phyloP scores from a whole-genome alignment of 1,140 invertebrate genomes.

The Polyergus mexicanus region DNA sequence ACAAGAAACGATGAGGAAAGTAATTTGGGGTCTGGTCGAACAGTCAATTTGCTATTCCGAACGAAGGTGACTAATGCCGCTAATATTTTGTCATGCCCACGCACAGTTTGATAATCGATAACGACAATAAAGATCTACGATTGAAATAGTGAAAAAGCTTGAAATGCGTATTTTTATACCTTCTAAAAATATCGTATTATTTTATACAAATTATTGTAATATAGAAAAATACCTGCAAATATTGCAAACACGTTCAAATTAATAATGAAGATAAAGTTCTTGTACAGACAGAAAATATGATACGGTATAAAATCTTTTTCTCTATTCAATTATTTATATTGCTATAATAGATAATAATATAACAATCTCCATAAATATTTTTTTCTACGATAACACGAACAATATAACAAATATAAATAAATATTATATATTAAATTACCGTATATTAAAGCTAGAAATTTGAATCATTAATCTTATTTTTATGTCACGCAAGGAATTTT shows the following conservation, averaged over 20 bases:
- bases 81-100: conserved; percentile 1
- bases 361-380: not conserved
- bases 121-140: not conserved
- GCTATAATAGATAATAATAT: not conserved
- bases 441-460: not conserved
- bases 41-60: conserved; percentile 23
- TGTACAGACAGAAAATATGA: not conserved
- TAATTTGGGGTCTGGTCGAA: conserved; percentile 50
- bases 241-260: not conserved
- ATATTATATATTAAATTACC: not conserved
- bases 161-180: not conserved
- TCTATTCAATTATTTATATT: not conserved
- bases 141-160: not conserved
- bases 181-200: not conserved
- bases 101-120: not conserved
- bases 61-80: not conserved
- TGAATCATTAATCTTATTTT: not conserved
- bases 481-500: not conserved
- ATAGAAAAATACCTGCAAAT: too few species aligned
- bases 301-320: not conserved
- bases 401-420: not conserved
- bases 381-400: not conserved
- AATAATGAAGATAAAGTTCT: not conserved
- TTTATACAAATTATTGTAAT: not conserved
- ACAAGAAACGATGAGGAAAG: conserved; percentile 25